Base-by-base conservation (phyloP, 2,113 vertebrate genomes). In the Pterocles orientalis region DNA sequence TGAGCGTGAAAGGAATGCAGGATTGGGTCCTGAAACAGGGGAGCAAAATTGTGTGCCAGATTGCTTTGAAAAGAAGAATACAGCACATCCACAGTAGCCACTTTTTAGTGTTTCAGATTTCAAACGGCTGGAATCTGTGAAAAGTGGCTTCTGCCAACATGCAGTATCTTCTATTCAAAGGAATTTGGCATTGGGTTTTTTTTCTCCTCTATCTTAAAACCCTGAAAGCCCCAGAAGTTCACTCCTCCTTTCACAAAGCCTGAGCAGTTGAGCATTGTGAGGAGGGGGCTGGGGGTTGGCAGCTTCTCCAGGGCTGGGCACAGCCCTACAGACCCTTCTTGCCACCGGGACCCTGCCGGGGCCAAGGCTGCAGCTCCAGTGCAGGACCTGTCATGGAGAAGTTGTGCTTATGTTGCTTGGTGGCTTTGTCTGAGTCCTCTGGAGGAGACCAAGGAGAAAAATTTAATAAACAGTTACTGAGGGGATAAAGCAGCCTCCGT, bases 1-100 rank as follows among this genome's bases (percentile, higher is more conserved):
- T 92, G 93, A 96, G 94, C 93, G 95, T 92, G 89, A 95, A 96
- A 97, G 95, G 96, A 96, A 97, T 96, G 94, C 94, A 72, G 90
- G 89, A 83, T 95, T 96, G 95, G 91, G 81, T 97, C 94, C 94
- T 93, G 76, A 84, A 86, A 65, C 73, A 66, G 94, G 95, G 95
- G 80, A 95, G 88, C 78, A 92, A 95, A 95, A 92, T 2, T 76
- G 88, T 87, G 92, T 95, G 96, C 96, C 96, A 96, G 90, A 96
- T 93, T 84, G 92, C 88, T 97, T 94, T 95, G 96, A 92, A 96
- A 97, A 96, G 94, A 95, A 94, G 95, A 96, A 94, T 82, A 91
- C 95, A 93, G 80, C 95, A 82, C 92, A 95, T 92, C 94, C 95
- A 95, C 94, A 91, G 95, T 96, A 88, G 91, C 92, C 88, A 96